A percentile compares a stretch with the other conserved stretches of the same genome.
phyloP scores from a whole-genome alignment of 2,888 invertebrate genomes.

The Mythimna vitellina region DNA sequence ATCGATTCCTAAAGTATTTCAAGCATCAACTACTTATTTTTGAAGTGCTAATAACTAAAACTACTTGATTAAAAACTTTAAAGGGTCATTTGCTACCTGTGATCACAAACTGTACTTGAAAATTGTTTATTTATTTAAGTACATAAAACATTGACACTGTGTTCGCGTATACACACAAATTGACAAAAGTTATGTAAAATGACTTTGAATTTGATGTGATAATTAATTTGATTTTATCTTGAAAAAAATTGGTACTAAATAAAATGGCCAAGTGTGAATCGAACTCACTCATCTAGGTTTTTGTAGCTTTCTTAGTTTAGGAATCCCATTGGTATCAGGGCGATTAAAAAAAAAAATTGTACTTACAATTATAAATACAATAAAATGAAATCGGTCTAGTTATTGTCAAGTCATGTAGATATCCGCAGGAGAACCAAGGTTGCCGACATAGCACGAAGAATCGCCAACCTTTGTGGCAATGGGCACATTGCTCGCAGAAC shows the following conservation, averaged over 20 bases:
- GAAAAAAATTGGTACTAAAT: slow-evolving; percentile 1
- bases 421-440: no score
- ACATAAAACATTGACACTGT: slow-evolving; percentile 51
- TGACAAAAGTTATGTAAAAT: slow-evolving; percentile 24
- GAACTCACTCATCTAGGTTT: not conserved
- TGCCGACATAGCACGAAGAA: no score
- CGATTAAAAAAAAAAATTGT: no score
- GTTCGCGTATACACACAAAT: slow-evolving; percentile 54
- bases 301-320: not conserved
- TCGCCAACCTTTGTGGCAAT: no score
- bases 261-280: slow-evolving; percentile 17
- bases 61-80: not conserved
- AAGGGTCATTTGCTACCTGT: slow-evolving; percentile 14
- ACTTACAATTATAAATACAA: no score
- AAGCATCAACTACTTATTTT: not conserved
- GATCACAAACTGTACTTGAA: slow-evolving; percentile 25
- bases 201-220: slow-evolving; percentile 47
- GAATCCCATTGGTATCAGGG: no score
- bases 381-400: no score
- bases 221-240: slow-evolving; percentile 40
- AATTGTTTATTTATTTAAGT: slow-evolving; percentile 36
- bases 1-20: not conserved
- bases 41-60: slow-evolving; percentile 31
- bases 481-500: no score
- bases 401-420: no score